phyloP scores from a whole-genome alignment of 2,888 invertebrate species.

The Graphium colonna region DNA sequence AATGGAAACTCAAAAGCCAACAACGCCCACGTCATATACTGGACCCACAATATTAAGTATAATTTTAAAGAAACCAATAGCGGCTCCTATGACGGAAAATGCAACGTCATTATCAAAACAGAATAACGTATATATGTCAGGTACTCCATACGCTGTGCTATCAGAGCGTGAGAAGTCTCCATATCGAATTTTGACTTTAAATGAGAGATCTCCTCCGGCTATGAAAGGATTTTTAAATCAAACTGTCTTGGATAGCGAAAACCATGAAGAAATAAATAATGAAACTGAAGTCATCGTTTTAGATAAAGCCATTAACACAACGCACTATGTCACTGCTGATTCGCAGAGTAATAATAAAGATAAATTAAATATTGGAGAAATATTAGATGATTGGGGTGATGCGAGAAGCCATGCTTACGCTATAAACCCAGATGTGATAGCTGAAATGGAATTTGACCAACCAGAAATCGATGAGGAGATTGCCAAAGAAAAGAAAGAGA shows the following conservation, averaged over 20 bases:
- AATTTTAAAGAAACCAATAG: conserved; percentile 52
- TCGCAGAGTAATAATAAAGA: conserved; percentile 46
- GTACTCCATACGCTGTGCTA: conserved; percentile 55
- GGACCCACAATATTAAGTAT: conserved; percentile 45
- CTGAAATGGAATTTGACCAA: conserved; percentile 67
- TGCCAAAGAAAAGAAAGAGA: conserved; percentile 54
- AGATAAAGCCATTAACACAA: conserved; percentile 52
- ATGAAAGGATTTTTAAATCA: conserved; percentile 67
- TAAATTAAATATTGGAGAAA: conserved; percentile 48
- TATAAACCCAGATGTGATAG: conserved; percentile 55
- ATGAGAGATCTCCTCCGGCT: conserved; percentile 26
- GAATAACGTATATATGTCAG: conserved; percentile 26
- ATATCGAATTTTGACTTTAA: conserved; percentile 44
- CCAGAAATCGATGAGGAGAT: conserved; percentile 56
- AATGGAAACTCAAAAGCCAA: conserved; percentile 32
- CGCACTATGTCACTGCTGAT: conserved; percentile 45
- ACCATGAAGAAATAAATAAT: conserved; percentile 40
- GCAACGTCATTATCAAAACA: conserved; percentile 21
- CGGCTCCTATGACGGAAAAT: conserved; percentile 12
- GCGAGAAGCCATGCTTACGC: conserved; percentile 49
- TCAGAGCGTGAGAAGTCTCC: conserved; percentile 44
- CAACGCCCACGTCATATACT: conserved; percentile 32
- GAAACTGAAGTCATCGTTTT: conserved; percentile 53
- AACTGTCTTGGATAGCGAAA: conserved; percentile 61
- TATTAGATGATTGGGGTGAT: conserved; percentile 63